Evolutionary conservation across 92 coral and sea anemone species (phyloP), one percentile per base, ranked within the genome.

Genomic region (Porites cylindrica): DNA sequence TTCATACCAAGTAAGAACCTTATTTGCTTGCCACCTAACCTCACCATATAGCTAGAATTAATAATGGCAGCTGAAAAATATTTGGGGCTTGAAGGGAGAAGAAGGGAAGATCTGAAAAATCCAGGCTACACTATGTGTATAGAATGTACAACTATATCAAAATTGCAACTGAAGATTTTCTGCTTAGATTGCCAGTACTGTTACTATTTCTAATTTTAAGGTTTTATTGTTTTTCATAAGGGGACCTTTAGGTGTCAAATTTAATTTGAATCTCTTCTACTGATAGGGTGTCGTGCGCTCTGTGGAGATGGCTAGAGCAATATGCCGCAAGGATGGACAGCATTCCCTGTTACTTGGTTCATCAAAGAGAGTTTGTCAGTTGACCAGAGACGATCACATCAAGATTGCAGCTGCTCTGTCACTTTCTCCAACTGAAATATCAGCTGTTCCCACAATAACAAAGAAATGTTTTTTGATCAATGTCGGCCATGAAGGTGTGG

Each of bases 401-500:
- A n/a, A n/a, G n/a, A n/a, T n/a, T n/a, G n/a, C n/a, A n/a, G n/a
- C n/a, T n/a, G n/a, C n/a, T n/a, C n/a, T n/a, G n/a, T n/a, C n/a
- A n/a, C n/a, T n/a, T n/a, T n/a, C n/a, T n/a, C n/a, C n/a, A n/a
- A n/a, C n/a, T n/a, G n/a, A n/a, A n/a, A n/a, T n/a, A n/a, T n/a
- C n/a, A n/a, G n/a, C n/a, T n/a, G n/a, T n/a, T n/a, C n/a, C n/a
- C n/a, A n/a, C n/a, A n/a, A n/a, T n/a, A n/a, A n/a, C n/a, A n/a
- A n/a, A n/a, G n/a, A n/a, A n/a, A n/a, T n/a, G n/a, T n/a, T n/a
- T n/a, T n/a, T n/a, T n/a, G n/a, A n/a, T 82, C 51, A 81, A 87
- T 56, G 4, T 86, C 67, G 91, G 93, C 23, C 71, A 66, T 91
- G 76, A 81, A 66, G 93, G 93, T 53, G 43, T 82, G 82, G 88